Evolutionary conservation across 2,113 vertebrate species (phyloP).

Genomic region (Choloepus hoffmanni): DNA sequence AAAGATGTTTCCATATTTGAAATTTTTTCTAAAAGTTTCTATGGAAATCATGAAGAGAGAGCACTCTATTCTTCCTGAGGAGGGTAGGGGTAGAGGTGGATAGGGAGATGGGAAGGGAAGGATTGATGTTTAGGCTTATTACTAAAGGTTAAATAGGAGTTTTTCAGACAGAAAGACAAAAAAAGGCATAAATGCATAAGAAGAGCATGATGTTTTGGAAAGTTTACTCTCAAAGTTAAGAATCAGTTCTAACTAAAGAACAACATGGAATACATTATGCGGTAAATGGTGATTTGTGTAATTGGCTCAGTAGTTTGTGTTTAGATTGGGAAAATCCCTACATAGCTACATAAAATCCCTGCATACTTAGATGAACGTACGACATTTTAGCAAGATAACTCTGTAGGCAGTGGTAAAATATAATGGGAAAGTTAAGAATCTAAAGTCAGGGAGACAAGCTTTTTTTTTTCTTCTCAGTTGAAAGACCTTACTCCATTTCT

Average conservation of each 20-base stretch:
- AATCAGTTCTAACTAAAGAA: background rate
- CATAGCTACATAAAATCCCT: no score
- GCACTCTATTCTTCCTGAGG: background rate
- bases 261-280: background rate
- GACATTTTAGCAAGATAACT: background rate
- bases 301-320: background rate
- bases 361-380: background rate
- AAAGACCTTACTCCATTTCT: background rate
- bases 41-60: background rate
- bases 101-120: background rate
- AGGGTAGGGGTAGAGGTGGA: fast-evolving
- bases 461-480: background rate
- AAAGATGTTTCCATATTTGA: background rate
- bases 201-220: background rate
- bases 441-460: background rate
- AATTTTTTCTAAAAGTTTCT: background rate
- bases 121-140: background rate
- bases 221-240: background rate
- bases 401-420: background rate
- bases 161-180: background rate
- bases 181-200: background rate
- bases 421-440: background rate
- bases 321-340: background rate
- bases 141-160: background rate
- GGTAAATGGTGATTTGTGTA: background rate